phyloP scores from a whole-genome alignment of 2,888 invertebrate genomes.

The Halocaridina rubra region DNA sequence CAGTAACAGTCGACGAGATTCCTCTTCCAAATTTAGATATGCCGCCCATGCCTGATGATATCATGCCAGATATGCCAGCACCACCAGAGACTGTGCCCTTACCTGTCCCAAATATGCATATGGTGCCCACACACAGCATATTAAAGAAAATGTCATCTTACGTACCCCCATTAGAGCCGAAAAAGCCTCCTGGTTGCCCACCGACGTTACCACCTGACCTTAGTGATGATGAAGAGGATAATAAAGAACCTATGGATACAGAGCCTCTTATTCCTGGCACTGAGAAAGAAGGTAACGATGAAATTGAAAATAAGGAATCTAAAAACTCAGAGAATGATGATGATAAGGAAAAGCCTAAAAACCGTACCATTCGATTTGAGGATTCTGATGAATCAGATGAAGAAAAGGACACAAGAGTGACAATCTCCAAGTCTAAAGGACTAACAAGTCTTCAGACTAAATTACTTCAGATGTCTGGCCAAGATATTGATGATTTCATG shows the following conservation, averaged over 20 bases:
- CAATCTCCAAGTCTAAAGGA: conserved; percentile 49
- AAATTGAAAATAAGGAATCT: conserved; percentile 66
- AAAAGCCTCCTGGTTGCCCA: conserved; percentile 83
- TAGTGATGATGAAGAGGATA: conserved; percentile 75
- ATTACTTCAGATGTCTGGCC: conserved; percentile 89
- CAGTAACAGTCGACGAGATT: conserved; percentile 75
- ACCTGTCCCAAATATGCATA: conserved; percentile 51
- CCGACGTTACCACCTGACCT: conserved; percentile 85
- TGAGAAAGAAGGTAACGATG: conserved; percentile 68
- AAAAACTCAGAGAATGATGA: conserved; percentile 69
- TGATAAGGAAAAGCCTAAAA: conserved; percentile 67
- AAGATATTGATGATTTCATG: conserved; percentile 93
- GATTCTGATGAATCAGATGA: conserved; percentile 64
- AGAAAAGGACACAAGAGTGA: conserved; percentile 56
- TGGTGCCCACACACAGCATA: conserved; percentile 54
- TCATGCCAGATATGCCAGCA: conserved; percentile 22
- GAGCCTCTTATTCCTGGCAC: conserved; percentile 68
- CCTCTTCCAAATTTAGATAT: conserved; percentile 64
- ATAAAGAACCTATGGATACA: conserved; percentile 66
- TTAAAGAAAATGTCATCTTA: conserved; percentile 54
- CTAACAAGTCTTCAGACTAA: conserved; percentile 78
- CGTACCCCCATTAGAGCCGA: conserved; percentile 49
- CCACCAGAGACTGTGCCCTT: conserved; percentile 23
- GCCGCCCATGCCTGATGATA: conserved; percentile 45
- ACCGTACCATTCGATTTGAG: conserved; percentile 63